Evolutionary conservation across 2,888 invertebrate genomes (phyloP).

Genomic region (Poecilobothrus nobilitatus): DNA sequence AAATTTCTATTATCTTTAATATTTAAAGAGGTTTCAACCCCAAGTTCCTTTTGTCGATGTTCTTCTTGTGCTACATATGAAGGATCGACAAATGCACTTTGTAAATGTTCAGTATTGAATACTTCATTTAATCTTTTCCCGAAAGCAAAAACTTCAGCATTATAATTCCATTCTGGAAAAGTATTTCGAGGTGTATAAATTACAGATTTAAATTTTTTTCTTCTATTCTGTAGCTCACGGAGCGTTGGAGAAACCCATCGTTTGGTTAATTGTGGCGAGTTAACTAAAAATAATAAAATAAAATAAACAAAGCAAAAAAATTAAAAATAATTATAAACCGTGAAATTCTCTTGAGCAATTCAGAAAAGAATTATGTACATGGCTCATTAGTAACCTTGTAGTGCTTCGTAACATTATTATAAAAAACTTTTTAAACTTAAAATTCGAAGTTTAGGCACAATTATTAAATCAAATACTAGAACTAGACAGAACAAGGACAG

Average conservation of each 20-base stretch:
- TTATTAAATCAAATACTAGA: too few species aligned
- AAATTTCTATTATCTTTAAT: slow-evolving; percentile 61
- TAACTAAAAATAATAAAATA: not conserved
- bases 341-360: too few species aligned
- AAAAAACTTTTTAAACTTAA: too few species aligned
- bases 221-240: slow-evolving; percentile 52
- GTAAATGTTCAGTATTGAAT: slow-evolving; percentile 60
- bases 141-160: slow-evolving; percentile 81
- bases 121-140: slow-evolving; percentile 75
- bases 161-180: slow-evolving; percentile 79
- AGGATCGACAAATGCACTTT: slow-evolving; percentile 69
- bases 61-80: slow-evolving; percentile 68
- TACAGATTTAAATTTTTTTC: slow-evolving; percentile 52
- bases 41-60: slow-evolving; percentile 58
- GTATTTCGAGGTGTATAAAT: slow-evolving; percentile 49
- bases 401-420: too few species aligned
- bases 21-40: slow-evolving; percentile 54
- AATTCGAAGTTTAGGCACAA: too few species aligned
- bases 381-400: too few species aligned
- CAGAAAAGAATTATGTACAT: too few species aligned
- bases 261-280: slow-evolving; percentile 20
- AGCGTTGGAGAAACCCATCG: slow-evolving; percentile 66
- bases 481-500: too few species aligned
- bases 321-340: too few species aligned
- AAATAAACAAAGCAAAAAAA: not conserved